phyloP scores from a whole-genome alignment of 2,113 vertebrate genomes.

The Hylia prasina region DNA sequence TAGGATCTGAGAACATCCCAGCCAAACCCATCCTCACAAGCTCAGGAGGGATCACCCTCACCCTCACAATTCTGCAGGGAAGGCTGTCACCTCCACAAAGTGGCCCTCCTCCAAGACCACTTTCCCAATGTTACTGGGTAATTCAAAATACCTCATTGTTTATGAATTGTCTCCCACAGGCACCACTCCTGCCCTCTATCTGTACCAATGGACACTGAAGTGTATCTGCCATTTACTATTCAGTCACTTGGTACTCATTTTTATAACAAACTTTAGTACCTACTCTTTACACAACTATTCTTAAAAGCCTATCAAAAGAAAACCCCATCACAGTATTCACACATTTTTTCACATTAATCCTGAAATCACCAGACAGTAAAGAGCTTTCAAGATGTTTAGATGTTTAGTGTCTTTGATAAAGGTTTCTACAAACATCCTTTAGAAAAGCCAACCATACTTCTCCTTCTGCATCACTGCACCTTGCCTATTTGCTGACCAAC shows the following conservation, averaged over 20 bases:
- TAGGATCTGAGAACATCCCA: background rate
- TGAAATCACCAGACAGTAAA: background rate
- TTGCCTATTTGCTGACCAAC: background rate
- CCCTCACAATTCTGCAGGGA: background rate
- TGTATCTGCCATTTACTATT: background rate
- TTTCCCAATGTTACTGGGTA: background rate
- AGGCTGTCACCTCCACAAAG: background rate
- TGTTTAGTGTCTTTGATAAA: background rate
- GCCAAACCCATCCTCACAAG: background rate
- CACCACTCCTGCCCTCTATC: background rate
- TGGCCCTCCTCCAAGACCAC: background rate
- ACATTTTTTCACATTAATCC: background rate
- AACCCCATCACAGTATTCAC: background rate
- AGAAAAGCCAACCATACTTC: background rate
- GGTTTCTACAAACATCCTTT: background rate
- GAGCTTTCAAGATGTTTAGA: background rate
- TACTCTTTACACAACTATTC: background rate
- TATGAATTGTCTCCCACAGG: background rate
- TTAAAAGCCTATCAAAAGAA: background rate
- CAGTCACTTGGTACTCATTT: background rate
- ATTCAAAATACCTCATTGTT: background rate
- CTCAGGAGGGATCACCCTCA: too few species aligned
- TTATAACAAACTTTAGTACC: background rate
- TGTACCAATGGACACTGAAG: background rate
- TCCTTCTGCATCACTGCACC: background rate